phyloP scores from a whole-genome alignment of 2,888 invertebrate species.

The Periphyllus acericola region DNA sequence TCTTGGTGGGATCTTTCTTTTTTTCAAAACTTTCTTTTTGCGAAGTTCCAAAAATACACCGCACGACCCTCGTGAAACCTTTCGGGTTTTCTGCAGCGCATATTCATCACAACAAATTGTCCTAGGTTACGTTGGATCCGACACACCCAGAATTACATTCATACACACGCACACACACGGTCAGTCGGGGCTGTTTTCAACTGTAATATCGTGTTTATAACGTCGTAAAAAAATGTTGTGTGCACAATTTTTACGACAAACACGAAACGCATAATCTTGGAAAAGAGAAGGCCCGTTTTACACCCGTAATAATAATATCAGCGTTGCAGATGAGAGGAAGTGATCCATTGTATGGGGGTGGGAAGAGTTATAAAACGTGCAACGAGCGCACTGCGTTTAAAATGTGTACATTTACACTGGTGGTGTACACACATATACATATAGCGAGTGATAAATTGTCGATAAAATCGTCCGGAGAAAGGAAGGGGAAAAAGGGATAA shows the following conservation, averaged over 20 bases:
- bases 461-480: neutral
- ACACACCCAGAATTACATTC: too few species aligned
- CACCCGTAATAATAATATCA: constrained; percentile 30
- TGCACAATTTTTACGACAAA: constrained; percentile 29
- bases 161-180: neutral
- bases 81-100: neutral
- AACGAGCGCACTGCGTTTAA: neutral
- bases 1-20: too few species aligned
- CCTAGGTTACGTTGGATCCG: constrained; percentile 31
- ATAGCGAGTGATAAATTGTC: neutral
- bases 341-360: neutral
- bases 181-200: constrained; percentile 33
- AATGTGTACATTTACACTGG: neutral
- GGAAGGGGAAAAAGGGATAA: neutral
- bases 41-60: neutral
- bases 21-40: too few species aligned
- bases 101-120: neutral
- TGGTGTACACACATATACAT: neutral
- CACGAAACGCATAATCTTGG: neutral
- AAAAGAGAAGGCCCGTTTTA: neutral
- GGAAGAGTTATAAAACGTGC: constrained; percentile 33
- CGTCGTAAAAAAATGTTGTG: constrained; percentile 6
- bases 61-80: neutral
- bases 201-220: constrained; percentile 45
- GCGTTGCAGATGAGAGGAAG: neutral